These are phyloP conservation scores for Uromys caudimaculatus DNA, from an alignment of 2,797 vertebrate species.

Conservation along the genomic window DNA sequence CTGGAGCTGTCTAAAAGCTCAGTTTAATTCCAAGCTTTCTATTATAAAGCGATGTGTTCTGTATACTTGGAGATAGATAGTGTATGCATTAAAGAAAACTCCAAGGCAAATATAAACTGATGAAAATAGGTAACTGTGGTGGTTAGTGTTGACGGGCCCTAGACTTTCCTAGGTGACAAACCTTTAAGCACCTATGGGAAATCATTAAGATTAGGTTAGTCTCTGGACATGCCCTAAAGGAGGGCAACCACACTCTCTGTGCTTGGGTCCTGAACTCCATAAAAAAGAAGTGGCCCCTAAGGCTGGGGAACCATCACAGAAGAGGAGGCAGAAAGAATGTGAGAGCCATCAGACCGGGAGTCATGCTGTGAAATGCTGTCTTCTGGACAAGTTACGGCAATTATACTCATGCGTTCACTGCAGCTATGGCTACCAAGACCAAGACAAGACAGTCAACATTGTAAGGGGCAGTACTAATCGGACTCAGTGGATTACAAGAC, in stretches of 20 bases:
- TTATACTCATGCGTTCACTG: neutral
- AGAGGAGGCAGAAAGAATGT: neutral
- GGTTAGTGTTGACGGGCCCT: neutral
- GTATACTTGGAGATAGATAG: neutral
- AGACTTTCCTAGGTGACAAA: neutral
- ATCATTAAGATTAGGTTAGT: neutral
- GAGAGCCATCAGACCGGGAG: neutral
- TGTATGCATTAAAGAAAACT: neutral
- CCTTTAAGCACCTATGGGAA: neutral
- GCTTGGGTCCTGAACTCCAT: neutral
- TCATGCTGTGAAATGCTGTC: neutral
- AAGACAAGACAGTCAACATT: neutral
- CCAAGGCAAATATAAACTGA: neutral
- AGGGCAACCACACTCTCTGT: neutral
- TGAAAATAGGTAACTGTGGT: neutral
- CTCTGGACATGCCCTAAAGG: neutral
- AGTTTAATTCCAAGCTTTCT: neutral
- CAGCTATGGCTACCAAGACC: neutral
- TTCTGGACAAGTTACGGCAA: neutral
- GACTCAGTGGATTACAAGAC: neutral
- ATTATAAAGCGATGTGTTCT: neutral
- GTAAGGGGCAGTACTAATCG: neutral
- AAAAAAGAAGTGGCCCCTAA: neutral
- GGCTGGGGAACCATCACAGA: neutral
- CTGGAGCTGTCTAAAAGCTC: neutral